Percentiles rank a stretch among this genome's conserved stretches.
Evolutionary conservation across 2,888 invertebrate species (phyloP).

Genomic region (Glaucopsyche alexis): DNA sequence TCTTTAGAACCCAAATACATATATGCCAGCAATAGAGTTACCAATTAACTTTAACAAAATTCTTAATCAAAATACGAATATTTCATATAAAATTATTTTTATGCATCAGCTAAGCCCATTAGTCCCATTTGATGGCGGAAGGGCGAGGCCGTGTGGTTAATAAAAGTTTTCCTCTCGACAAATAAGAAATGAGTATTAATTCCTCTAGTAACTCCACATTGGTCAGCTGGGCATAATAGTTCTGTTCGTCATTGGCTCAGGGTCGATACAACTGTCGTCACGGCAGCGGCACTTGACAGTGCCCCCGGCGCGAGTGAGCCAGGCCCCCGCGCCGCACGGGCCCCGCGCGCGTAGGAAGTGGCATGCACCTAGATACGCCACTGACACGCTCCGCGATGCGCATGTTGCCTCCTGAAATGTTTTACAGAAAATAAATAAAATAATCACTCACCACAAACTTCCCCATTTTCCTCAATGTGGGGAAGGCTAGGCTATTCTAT

Average conservation of each 20-base stretch:
- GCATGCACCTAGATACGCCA: conserved; percentile 84
- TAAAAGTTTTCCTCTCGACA: background rate
- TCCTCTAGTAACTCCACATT: background rate
- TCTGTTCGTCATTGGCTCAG: conserved; percentile 28
- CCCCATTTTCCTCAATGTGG: no score
- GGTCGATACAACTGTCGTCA: conserved; percentile 40
- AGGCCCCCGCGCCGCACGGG: conserved; percentile 85
- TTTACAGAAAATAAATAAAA: no score
- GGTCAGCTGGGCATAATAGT: conserved; percentile 46
- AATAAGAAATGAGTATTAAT: background rate
- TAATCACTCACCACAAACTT: no score
- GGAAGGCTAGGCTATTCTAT: no score
- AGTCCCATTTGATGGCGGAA: no score
- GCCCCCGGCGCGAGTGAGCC: conserved; percentile 59
- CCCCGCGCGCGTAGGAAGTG: conserved; percentile 88
- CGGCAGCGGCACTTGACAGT: conserved; percentile 84
- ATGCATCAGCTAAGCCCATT: no score
- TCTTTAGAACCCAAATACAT: no score
- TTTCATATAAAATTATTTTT: no score
- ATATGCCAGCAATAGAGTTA: no score
- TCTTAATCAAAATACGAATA: no score
- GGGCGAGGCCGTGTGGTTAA: no score
- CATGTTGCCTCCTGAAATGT: conserved; percentile 71
- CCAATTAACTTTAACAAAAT: no score
- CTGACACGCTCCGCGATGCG: conserved; percentile 81